Evolutionary conservation across 2,797 vertebrate species (phyloP).

Genomic region (Enteromius mattozi): DNA sequence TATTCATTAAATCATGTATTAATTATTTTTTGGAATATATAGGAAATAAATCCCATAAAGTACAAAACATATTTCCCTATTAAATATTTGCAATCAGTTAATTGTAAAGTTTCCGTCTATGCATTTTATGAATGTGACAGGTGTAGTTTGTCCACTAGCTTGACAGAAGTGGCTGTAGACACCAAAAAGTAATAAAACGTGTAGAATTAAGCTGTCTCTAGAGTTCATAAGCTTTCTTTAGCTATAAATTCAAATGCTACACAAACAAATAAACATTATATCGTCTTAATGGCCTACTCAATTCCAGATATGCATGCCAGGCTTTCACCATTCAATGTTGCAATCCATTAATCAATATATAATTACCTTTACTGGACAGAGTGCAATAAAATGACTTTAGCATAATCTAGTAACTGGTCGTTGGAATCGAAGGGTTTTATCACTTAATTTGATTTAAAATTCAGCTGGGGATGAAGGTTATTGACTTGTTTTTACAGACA

Average conservation of each 20-base stretch:
- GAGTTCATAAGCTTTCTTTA: neutral
- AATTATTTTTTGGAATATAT: neutral
- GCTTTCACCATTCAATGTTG: neutral
- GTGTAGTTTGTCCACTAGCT: neutral
- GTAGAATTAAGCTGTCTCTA: neutral
- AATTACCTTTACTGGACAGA: conserved; percentile 20
- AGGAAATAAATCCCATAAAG: neutral
- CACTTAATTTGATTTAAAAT: conserved; percentile 6
- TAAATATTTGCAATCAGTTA: neutral
- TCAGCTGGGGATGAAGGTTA: neutral
- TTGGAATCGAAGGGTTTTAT: conserved; percentile 16
- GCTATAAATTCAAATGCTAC: neutral
- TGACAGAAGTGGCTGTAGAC: neutral
- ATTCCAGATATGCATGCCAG: neutral
- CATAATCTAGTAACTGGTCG: conserved; percentile 28
- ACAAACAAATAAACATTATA: neutral
- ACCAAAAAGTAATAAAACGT: neutral
- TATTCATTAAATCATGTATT: neutral
- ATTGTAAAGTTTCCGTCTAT: neutral
- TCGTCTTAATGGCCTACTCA: neutral
- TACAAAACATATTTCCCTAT: neutral
- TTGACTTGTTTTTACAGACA: neutral
- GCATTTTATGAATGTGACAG: neutral
- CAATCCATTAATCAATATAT: conserved; percentile 18
- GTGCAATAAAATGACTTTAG: conserved; percentile 16